Conservation (phyloP, 2,113 vertebrate species). For the Enhydra lutris region DNA sequence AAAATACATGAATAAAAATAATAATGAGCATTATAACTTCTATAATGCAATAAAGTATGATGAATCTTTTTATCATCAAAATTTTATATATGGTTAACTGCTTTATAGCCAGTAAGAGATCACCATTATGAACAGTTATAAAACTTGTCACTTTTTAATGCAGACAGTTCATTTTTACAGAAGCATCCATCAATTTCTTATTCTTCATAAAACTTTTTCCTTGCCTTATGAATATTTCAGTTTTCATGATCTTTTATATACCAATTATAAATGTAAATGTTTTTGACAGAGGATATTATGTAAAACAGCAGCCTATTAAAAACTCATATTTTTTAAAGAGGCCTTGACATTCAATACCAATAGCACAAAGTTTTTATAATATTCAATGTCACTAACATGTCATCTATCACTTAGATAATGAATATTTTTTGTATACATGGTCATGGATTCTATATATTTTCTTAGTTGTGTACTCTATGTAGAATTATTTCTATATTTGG, state of each 20-base stretch:
- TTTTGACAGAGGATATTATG: neutral
- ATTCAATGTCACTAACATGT: neutral
- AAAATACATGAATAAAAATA: slow-evolving; percentile 42
- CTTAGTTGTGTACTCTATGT: neutral
- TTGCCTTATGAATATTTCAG: slow-evolving; percentile 62
- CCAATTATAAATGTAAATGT: slow-evolving; percentile 49
- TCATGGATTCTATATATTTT: neutral
- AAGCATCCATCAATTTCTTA: slow-evolving; percentile 56
- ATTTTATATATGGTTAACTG: slow-evolving; percentile 35
- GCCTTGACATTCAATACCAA: neutral
- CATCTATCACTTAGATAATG: neutral
- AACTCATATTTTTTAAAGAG: neutral
- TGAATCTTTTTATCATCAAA: slow-evolving; percentile 61
- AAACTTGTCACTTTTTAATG: slow-evolving; percentile 66
- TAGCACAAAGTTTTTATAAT: neutral
- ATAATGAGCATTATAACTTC: slow-evolving; percentile 21
- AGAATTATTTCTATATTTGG: neutral
- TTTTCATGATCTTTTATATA: slow-evolving; percentile 49
- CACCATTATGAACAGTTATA: slow-evolving; percentile 67
- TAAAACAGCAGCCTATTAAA: slow-evolving; percentile 24
- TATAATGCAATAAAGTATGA: slow-evolving; percentile 40
- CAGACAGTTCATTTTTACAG: slow-evolving; percentile 63
- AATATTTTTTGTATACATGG: neutral
- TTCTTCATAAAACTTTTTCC: slow-evolving; percentile 55
- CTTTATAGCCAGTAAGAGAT: slow-evolving; percentile 71